Evolutionary conservation across 2,113 vertebrate species (phyloP).

Genomic region (Sialia sialis): DNA sequence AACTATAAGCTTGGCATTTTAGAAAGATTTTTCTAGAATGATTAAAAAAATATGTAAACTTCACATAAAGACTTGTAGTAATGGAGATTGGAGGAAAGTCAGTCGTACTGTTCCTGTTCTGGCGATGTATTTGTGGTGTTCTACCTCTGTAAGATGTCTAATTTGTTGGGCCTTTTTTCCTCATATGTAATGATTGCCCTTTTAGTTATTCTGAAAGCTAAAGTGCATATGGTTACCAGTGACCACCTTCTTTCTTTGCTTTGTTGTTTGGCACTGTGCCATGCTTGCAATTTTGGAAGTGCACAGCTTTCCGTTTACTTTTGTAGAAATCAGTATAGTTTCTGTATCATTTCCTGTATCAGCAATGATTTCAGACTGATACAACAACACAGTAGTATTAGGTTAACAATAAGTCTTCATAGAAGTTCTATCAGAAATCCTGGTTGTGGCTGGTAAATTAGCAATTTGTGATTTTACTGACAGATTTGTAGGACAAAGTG

Average conservation of each 20-base stretch:
- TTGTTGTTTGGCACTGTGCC: background rate
- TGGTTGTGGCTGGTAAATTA: background rate
- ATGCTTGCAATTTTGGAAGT: background rate
- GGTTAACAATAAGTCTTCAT: background rate
- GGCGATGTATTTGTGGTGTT: background rate
- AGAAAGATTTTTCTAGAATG: background rate
- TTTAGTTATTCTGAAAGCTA: background rate
- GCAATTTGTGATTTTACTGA: background rate
- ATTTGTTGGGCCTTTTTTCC: background rate
- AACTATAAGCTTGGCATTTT: background rate
- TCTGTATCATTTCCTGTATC: background rate
- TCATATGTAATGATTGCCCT: background rate
- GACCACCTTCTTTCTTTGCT: background rate
- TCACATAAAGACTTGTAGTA: background rate
- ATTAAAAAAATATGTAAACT: background rate
- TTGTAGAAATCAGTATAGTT: background rate
- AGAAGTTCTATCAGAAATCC: background rate
- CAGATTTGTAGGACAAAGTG: background rate
- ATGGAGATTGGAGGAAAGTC: background rate
- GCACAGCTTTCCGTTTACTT: background rate
- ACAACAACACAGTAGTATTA: background rate
- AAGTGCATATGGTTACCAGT: background rate
- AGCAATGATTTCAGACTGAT: background rate
- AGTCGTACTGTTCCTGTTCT: background rate
- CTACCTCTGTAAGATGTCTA: background rate